Conservation (phyloP, 2,888 invertebrate species). For the Dromius quadrimaculatus region DNA sequence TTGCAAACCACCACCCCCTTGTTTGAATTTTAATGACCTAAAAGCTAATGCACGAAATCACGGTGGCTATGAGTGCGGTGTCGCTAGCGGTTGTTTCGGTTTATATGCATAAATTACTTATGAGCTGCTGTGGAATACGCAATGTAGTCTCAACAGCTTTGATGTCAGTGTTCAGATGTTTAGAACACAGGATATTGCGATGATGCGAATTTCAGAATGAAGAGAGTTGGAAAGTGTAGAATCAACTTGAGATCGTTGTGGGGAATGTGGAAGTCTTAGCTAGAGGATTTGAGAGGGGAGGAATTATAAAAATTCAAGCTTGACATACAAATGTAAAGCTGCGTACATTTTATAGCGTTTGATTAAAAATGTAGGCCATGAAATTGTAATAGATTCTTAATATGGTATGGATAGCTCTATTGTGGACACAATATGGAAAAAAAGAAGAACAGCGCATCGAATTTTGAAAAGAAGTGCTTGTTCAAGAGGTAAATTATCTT, state of each 20-base stretch:
- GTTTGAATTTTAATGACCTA: constrained; percentile 48
- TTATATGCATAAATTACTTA: constrained; percentile 50
- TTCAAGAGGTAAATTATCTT: no score
- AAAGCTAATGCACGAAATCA: constrained; percentile 48
- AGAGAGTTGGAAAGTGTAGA: not conserved
- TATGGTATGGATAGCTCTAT: no score
- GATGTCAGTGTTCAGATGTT: constrained; percentile 38
- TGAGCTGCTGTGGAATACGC: constrained; percentile 40
- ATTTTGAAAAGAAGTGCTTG: no score
- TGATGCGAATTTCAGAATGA: no score
- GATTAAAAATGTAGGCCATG: no score
- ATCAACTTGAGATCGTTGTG: not conserved
- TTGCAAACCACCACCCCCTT: constrained; percentile 9
- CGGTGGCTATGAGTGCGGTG: not conserved
- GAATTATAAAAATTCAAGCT: no score
- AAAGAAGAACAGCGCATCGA: no score
- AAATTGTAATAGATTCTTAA: no score
- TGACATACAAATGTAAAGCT: no score
- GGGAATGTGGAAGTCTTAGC: not conserved
- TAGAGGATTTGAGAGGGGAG: not conserved
- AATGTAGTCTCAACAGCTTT: constrained; percentile 41
- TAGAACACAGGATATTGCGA: no score
- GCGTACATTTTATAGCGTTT: no score
- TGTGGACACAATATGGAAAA: no score
- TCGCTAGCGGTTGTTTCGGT: constrained; percentile 42